Evolutionary conservation across 2,888 invertebrate genomes (phyloP).

Genomic region (Hydrotaea cyrtoneurina): DNA sequence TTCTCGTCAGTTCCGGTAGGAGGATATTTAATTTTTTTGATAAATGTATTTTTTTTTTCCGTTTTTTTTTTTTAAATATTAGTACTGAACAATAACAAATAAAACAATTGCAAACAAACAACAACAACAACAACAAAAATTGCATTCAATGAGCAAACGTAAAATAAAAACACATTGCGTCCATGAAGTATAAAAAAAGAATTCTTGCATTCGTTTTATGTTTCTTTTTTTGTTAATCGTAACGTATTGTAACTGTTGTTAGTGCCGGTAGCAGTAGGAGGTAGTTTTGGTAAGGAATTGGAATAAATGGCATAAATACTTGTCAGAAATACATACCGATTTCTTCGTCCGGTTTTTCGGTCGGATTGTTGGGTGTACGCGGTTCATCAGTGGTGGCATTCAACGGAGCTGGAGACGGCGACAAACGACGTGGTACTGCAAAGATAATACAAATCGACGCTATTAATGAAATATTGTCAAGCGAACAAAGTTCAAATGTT

Average conservation of each 20-base stretch:
- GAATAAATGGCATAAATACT: background rate
- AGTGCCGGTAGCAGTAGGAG: background rate
- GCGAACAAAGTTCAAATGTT: background rate
- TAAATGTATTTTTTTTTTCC: slow-evolving; percentile 3
- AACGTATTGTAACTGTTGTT: slow-evolving; percentile 16
- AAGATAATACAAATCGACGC: slow-evolving; percentile 19
- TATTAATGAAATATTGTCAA: slow-evolving; percentile 6
- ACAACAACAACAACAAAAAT: slow-evolving; percentile 74
- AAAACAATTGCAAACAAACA: slow-evolving; percentile 69
- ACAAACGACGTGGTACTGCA: slow-evolving; percentile 74
- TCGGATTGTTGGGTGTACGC: slow-evolving; percentile 72
- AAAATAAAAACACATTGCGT: slow-evolving; percentile 67
- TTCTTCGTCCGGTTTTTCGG: slow-evolving; percentile 74
- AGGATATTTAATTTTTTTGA: background rate
- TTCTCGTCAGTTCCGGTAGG: no score
- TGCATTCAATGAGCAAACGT: slow-evolving; percentile 72
- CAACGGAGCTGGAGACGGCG: slow-evolving; percentile 69
- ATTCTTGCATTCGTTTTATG: slow-evolving; percentile 63
- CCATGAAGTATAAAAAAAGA: slow-evolving; percentile 64
- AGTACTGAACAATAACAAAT: slow-evolving; percentile 61
- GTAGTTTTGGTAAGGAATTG: slow-evolving; percentile 42
- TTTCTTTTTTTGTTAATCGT: slow-evolving; percentile 23
- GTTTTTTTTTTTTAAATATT: slow-evolving; percentile 25
- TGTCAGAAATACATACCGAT: slow-evolving; percentile 76
- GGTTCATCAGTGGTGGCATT: slow-evolving; percentile 68